Conservation (phyloP, 2,797 vertebrate species). For the Pseudochaenichthys georgianus region DNA sequence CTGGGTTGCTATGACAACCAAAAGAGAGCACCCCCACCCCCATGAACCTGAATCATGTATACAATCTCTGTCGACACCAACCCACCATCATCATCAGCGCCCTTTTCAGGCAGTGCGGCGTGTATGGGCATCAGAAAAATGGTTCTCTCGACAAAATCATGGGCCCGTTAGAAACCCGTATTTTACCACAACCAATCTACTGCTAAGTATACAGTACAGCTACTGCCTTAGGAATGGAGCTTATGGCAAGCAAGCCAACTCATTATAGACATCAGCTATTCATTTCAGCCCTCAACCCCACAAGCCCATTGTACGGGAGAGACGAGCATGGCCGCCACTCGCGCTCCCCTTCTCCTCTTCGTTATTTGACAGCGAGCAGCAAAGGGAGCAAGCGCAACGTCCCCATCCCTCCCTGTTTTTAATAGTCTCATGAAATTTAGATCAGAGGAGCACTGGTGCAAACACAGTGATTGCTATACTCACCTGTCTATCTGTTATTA, state of each 20-base stretch:
- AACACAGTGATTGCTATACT: slow-evolving; percentile 61
- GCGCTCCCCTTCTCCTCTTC: slow-evolving; percentile 55
- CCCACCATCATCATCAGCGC: slow-evolving; percentile 38
- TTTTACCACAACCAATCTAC: slow-evolving; percentile 24
- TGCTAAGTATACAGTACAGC: slow-evolving; percentile 31
- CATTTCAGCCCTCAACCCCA: slow-evolving; percentile 64
- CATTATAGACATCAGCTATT: slow-evolving; percentile 60
- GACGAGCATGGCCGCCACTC: slow-evolving; percentile 70
- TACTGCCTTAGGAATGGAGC: slow-evolving; percentile 40
- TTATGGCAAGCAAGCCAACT: slow-evolving; percentile 51
- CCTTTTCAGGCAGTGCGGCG: slow-evolving; percentile 37
- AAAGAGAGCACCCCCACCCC: slow-evolving; percentile 56
- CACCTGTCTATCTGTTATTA: slow-evolving; percentile 60
- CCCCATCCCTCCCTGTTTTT: slow-evolving; percentile 67
- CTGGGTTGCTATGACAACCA: slow-evolving; percentile 81
- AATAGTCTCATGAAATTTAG: slow-evolving; percentile 83
- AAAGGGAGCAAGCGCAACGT: slow-evolving; percentile 64
- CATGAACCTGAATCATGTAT: slow-evolving; percentile 67
- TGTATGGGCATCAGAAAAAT: slow-evolving; percentile 39
- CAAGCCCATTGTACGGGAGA: slow-evolving; percentile 68
- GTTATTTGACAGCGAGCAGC: slow-evolving; percentile 69
- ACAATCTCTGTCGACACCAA: slow-evolving; percentile 60
- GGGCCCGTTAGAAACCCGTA: slow-evolving; percentile 28
- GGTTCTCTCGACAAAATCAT: slow-evolving; percentile 4
- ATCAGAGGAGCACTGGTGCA: slow-evolving; percentile 74